Conservation (phyloP, 1,140 invertebrate genomes). For the Metaphire vulgaris region DNA sequence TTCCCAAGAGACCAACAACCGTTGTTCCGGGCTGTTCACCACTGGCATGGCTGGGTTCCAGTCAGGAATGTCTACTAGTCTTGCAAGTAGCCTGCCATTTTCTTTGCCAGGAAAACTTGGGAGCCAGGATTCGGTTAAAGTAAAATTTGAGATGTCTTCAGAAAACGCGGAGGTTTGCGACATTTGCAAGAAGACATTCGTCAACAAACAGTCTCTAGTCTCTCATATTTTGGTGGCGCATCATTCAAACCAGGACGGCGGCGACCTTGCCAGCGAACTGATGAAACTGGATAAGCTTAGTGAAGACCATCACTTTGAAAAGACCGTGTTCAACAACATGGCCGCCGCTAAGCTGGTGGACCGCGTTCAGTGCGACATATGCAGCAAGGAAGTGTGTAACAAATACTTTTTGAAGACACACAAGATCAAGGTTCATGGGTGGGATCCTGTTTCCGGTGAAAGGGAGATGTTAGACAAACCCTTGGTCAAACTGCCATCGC, state of each 20-base stretch:
- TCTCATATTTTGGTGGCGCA: constrained; percentile 45
- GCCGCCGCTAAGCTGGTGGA: constrained; percentile 56
- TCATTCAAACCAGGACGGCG: constrained; percentile 33
- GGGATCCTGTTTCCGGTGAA: constrained; percentile 49
- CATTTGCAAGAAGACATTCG: constrained; percentile 47
- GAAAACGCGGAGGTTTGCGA: constrained; percentile 35
- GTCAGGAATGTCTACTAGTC: neutral
- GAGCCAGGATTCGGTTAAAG: neutral
- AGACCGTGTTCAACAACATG: constrained; percentile 49
- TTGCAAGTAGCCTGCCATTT: neutral
- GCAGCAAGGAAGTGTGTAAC: constrained; percentile 96
- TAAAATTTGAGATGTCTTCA: too few relatives aligned
- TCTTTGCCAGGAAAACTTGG: neutral
- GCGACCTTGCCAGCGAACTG: constrained; percentile 14
- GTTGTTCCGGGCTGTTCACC: neutral
- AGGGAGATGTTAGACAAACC: constrained; percentile 3
- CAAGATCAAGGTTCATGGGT: constrained; percentile 98
- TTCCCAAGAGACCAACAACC: constrained; percentile 77
- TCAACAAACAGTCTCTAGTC: constrained; percentile 43
- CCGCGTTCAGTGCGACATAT: constrained; percentile 85
- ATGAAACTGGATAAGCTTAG: constrained; percentile 13
- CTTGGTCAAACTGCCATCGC: neutral
- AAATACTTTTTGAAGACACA: constrained; percentile 99
- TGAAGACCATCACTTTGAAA: constrained; percentile 7
- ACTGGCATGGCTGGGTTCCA: neutral